phyloP scores from a whole-genome alignment of 2,797 vertebrate genomes.

The Scolopax bukidnonensis region DNA sequence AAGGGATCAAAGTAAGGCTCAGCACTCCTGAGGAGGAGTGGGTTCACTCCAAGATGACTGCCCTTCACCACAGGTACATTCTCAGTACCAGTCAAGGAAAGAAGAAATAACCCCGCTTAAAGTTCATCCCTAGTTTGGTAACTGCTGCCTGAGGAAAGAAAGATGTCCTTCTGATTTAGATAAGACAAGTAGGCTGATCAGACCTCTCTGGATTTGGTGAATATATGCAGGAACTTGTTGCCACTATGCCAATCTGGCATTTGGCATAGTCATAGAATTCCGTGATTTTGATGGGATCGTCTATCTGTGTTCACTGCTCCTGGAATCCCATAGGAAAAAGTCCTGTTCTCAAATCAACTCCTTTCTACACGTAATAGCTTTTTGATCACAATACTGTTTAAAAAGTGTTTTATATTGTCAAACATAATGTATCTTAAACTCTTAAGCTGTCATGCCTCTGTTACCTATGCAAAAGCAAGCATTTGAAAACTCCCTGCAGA shows the following conservation, averaged over 20 bases:
- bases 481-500: neutral
- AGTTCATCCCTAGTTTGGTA: neutral
- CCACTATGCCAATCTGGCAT: no score
- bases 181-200: neutral
- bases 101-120: neutral
- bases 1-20: neutral
- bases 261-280: neutral
- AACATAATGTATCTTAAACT: neutral
- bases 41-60: neutral
- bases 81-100: neutral
- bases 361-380: neutral
- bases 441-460: neutral
- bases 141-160: neutral
- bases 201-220: neutral
- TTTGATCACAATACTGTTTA: neutral
- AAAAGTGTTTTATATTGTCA: neutral
- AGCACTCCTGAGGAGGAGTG: neutral
- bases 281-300: neutral
- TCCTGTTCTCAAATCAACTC: neutral
- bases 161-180: neutral
- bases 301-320: neutral
- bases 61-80: neutral
- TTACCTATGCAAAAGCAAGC: neutral
- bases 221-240: neutral
- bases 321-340: neutral